These are phyloP conservation scores for Erynnis tages DNA, from an alignment of 2,888 invertebrate genomes.

Conservation along the genomic window DNA sequence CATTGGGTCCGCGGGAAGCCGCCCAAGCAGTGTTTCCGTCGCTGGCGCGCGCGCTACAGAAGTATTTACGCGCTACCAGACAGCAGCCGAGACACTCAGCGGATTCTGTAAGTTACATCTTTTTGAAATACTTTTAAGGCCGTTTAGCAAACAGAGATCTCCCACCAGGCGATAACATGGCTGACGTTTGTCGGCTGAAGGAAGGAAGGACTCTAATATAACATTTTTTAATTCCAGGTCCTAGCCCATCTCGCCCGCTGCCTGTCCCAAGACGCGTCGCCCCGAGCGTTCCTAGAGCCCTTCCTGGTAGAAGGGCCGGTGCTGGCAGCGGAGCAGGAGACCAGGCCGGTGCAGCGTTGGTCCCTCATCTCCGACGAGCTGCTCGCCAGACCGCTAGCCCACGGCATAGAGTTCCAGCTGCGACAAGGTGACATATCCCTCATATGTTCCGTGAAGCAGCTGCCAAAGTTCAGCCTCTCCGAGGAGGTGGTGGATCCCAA, in stretches of 20 bases:
- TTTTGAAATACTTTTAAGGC: too few relatives aligned
- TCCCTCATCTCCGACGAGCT: constrained; percentile 96
- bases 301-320: constrained; percentile 94
- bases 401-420: constrained; percentile 94
- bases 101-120: constrained; percentile 87
- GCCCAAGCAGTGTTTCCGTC: constrained; percentile 99
- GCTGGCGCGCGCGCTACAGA: constrained; percentile 97
- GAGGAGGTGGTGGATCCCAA: constrained; percentile 98
- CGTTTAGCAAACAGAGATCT: too few relatives aligned
- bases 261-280: constrained; percentile 95
- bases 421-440: constrained; percentile 96
- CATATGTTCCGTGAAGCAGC: constrained; percentile 89
- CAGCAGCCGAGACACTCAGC: constrained; percentile 98
- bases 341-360: constrained; percentile 95
- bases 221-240: constrained; percentile 62
- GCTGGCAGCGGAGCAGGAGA: constrained; percentile 91
- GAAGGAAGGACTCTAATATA: too few relatives aligned
- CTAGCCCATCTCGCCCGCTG: constrained; percentile 94
- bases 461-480: constrained; percentile 96
- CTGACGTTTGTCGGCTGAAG: too few relatives aligned
- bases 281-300: constrained; percentile 96
- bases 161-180: too few relatives aligned
- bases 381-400: constrained; percentile 91
- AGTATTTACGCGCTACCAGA: constrained; percentile 96
- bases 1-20: constrained; percentile 97